phyloP scores from a whole-genome alignment of 2,888 invertebrate species.

The Megalurothrips usitatus region DNA sequence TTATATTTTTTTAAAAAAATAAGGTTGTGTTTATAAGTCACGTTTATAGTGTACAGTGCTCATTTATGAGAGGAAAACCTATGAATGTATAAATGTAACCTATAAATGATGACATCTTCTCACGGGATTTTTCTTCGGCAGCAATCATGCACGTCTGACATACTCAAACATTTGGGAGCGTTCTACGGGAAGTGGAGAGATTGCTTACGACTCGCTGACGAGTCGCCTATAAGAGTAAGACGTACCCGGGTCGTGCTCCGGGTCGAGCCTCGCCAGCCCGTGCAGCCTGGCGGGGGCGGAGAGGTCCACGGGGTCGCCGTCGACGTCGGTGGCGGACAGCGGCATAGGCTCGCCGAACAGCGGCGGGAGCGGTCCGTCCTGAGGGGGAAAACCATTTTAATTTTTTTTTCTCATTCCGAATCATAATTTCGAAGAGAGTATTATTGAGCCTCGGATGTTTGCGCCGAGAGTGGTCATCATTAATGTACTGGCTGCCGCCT shows the following conservation, averaged over 20 bases:
- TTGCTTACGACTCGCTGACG: too few relatives aligned
- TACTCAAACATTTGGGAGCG: too few relatives aligned
- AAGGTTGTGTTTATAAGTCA: too few relatives aligned
- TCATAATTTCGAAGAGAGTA: not conserved
- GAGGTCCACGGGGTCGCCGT: slow-evolving; percentile 16
- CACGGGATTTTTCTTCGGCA: too few relatives aligned
- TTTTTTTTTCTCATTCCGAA: not conserved
- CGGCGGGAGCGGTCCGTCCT: slow-evolving; percentile 4
- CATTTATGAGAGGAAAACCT: too few relatives aligned
- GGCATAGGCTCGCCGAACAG: slow-evolving; percentile 19
- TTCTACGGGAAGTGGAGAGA: too few relatives aligned
- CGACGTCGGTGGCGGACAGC: slow-evolving; percentile 8
- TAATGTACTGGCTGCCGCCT: slow-evolving; percentile 11
- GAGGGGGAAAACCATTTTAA: not conserved
- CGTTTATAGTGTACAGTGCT: too few relatives aligned
- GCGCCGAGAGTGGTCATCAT: not conserved
- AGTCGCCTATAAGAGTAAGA: not conserved
- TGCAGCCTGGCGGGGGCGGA: slow-evolving; percentile 6
- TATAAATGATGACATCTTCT: too few relatives aligned
- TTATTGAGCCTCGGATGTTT: not conserved
- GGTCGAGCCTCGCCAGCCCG: slow-evolving; percentile 6
- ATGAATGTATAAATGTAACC: too few relatives aligned
- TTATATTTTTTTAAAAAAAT: too few relatives aligned
- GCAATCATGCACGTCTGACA: too few relatives aligned
- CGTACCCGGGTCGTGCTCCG: slow-evolving; percentile 1